Conservation (phyloP, 2,797 vertebrate genomes). For the Erpetoichthys calabaricus region DNA sequence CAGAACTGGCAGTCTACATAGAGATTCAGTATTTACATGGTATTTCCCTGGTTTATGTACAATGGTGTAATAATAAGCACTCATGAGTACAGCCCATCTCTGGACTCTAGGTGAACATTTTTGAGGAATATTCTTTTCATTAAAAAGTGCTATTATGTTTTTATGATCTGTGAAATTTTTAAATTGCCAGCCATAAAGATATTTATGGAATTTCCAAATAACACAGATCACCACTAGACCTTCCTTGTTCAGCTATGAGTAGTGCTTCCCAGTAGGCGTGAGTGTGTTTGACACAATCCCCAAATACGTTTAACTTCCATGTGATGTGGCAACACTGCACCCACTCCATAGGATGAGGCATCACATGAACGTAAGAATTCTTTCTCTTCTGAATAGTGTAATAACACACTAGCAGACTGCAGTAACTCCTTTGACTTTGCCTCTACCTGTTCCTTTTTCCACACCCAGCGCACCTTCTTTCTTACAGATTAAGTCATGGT, state of each 20-base stretch:
- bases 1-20: constrained; percentile 1
- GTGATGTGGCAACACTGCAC: background rate
- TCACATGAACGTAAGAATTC: background rate
- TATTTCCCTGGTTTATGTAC: background rate
- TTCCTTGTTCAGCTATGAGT: too few species aligned
- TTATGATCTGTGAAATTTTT: constrained; percentile 3
- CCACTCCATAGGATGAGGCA: background rate
- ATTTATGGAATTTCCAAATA: background rate
- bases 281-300: too few species aligned
- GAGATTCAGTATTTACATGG: background rate
- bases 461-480: background rate
- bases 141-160: background rate
- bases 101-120: background rate
- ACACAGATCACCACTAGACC: background rate
- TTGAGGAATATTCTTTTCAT: background rate
- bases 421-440: background rate
- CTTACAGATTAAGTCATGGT: background rate
- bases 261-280: too few species aligned
- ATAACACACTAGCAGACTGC: background rate
- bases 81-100: background rate
- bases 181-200: background rate
- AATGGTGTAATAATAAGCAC: background rate
- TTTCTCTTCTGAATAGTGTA: background rate
- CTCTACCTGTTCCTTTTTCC: background rate
- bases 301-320: constrained; percentile 15